phyloP scores from a whole-genome alignment of 2,797 vertebrate genomes.

The Huso huso region DNA sequence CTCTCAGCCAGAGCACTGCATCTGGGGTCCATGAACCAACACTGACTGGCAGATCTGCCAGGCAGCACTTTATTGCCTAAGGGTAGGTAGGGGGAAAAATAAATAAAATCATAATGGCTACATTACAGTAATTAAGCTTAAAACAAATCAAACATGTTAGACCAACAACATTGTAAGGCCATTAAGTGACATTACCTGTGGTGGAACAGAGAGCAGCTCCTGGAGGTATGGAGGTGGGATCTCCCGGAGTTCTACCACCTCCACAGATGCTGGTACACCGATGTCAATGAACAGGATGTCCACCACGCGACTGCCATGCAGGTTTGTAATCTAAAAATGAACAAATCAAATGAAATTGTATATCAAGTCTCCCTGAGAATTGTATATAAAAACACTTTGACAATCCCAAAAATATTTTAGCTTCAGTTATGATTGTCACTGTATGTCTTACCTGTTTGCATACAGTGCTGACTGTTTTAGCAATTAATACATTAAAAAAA shows the following conservation, averaged over 20 bases:
- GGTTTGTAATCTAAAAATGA: conserved; percentile 67
- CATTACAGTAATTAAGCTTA: no score
- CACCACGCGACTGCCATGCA: conserved; percentile 72
- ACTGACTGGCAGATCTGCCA: conserved; percentile 67
- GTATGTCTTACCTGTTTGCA: no score
- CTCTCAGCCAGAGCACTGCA: conserved; percentile 72
- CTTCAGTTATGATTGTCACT: no score
- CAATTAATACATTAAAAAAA: no score
- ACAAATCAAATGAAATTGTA: no score
- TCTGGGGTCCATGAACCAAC: conserved; percentile 76
- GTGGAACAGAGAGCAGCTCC: conserved; percentile 69
- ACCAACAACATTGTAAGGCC: not conserved
- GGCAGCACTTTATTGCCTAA: conserved; percentile 76
- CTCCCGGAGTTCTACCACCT: conserved; percentile 81
- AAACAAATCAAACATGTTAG: no score
- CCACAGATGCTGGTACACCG: conserved; percentile 72
- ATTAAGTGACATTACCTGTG: conserved; percentile 64
- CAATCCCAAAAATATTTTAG: no score
- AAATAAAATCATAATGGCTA: no score
- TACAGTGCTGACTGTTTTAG: no score
- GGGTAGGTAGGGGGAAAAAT: conserved; percentile 3
- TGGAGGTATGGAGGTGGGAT: conserved; percentile 67
- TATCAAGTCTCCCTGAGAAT: no score
- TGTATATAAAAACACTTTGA: no score
- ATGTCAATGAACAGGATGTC: conserved; percentile 79